Base-by-base conservation (phyloP, 2,797 vertebrate genomes). In the Simalia tracyae region DNA sequence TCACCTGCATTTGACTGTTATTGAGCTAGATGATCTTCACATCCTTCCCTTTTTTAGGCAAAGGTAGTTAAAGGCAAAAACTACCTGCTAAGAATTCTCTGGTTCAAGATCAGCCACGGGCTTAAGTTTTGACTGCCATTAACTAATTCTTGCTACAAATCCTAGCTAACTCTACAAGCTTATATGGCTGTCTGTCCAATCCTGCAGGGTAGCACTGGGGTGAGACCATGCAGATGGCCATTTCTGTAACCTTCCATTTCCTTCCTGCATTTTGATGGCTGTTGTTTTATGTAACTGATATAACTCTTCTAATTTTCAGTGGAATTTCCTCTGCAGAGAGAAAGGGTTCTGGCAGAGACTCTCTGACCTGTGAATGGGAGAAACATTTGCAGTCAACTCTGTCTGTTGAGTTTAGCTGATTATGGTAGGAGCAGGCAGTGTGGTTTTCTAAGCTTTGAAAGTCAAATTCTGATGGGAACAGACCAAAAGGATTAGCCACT, bases 211-310 rank as follows among this genome's bases (percentile, higher is more conserved):
- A 46, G 12, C 72, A n/a, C 36, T 50, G 5, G 60, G 6, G 5
- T 90, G 89, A 90, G 76, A 84, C 31, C 46, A 14, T 90, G 54
- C 89, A 90, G 89, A 90, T 90, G 89, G 76, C 59, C 56, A 14
- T 90, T 84, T 90, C 89, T 63, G 76, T 90, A 61, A 90, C 89
- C 76, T 84, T 90, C 89, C 36, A 84, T 90, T 90, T 84, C 89
- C 89, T 90, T 84, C 36, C 76, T 90, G 89, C 57, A 59, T 84
- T 84, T 57, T 60, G 76, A 84, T 76, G 50, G 89, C 76, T 84
- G 59, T 90, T 84, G 57, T 72, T 84, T 90, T 84, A 84, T 90
- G 89, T 84, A 84, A 90, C 59, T 61, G 89, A 84, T 84, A 90
- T 84, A 63, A 90, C 76, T 90, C 89, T 84, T 90, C 89, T 15